These are phyloP conservation scores for Corythoichthys haematopterus DNA, from an alignment of 2,113 vertebrate species.

Conservation along the genomic window DNA sequence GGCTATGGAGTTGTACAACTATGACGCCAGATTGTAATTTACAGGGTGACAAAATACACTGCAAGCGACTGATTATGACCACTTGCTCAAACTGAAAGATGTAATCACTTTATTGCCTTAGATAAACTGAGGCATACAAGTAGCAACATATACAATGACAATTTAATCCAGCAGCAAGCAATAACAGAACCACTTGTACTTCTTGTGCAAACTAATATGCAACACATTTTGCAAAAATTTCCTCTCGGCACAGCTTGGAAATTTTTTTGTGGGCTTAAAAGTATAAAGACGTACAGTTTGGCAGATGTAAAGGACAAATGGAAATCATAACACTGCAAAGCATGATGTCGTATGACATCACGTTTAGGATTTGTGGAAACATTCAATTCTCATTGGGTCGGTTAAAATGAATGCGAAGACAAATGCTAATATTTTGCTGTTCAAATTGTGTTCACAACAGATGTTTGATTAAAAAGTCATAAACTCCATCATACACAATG, in stretches of 20 bases:
- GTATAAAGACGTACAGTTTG: constrained; percentile 4
- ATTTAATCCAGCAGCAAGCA: constrained; percentile 37
- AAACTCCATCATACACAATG: constrained; percentile 19
- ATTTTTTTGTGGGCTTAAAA: constrained; percentile 7
- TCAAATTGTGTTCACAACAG: background rate
- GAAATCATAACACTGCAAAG: constrained; percentile 1
- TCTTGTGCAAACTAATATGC: constrained; percentile 45
- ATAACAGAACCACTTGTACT: constrained; percentile 21
- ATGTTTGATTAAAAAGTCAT: constrained; percentile 12
- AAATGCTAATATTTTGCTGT: background rate
- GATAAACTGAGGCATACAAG: constrained; percentile 18
- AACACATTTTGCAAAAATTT: constrained; percentile 21
- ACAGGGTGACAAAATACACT: background rate
- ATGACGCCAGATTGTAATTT: background rate
- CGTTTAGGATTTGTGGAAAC: background rate
- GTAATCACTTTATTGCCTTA: constrained; percentile 39
- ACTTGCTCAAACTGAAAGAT: constrained; percentile 11
- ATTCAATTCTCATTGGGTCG: background rate
- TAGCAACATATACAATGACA: constrained; percentile 19
- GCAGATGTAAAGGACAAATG: background rate
- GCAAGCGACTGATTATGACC: background rate
- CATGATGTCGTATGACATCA: background rate
- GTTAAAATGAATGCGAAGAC: background rate
- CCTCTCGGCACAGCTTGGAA: constrained; percentile 9
- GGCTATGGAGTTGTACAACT: background rate